Conservation (phyloP, 2,797 vertebrate species). For the Macroramphosus scolopax region DNA sequence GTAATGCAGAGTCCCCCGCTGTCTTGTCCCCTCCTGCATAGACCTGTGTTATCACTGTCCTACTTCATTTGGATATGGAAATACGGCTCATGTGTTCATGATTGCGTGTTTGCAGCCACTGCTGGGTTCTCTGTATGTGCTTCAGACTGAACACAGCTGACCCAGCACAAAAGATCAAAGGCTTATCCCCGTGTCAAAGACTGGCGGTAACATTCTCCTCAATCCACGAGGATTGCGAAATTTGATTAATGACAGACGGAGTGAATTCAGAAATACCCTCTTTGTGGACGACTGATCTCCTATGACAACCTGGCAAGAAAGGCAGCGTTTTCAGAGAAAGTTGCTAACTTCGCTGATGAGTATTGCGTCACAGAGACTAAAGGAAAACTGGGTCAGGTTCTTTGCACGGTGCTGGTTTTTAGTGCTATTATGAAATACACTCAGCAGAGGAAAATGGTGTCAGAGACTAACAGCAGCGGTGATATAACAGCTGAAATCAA, state of each 20-base stretch:
- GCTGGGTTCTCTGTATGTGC: constrained; percentile 24
- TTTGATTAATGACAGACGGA: constrained; percentile 33
- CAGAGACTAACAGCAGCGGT: constrained; percentile 40
- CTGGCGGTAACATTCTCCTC: constrained; percentile 22
- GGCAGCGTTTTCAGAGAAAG: constrained; percentile 29
- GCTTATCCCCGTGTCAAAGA: constrained; percentile 37
- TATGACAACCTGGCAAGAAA: constrained; percentile 17
- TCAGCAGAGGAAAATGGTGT: constrained; percentile 32
- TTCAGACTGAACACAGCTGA: constrained; percentile 27
- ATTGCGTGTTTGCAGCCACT: constrained; percentile 19
- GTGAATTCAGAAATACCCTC: constrained; percentile 9
- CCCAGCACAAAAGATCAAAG: constrained; percentile 41
- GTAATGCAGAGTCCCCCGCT: no score
- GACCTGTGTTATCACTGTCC: no score
- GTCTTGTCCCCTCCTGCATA: no score
- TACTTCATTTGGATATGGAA: no score
- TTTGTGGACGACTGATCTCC: constrained; percentile 28
- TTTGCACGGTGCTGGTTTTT: constrained; percentile 37
- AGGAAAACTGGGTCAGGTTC: constrained; percentile 56
- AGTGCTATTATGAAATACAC: constrained; percentile 50
- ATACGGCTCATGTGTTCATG: constrained; percentile 26
- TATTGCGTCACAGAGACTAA: constrained; percentile 43
- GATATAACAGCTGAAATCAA: constrained; percentile 52
- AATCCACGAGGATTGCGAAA: constrained; percentile 20
- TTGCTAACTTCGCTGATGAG: constrained; percentile 47